Base-by-base conservation (phyloP, 2,113 vertebrate species). In the Pelobates fuscus region DNA sequence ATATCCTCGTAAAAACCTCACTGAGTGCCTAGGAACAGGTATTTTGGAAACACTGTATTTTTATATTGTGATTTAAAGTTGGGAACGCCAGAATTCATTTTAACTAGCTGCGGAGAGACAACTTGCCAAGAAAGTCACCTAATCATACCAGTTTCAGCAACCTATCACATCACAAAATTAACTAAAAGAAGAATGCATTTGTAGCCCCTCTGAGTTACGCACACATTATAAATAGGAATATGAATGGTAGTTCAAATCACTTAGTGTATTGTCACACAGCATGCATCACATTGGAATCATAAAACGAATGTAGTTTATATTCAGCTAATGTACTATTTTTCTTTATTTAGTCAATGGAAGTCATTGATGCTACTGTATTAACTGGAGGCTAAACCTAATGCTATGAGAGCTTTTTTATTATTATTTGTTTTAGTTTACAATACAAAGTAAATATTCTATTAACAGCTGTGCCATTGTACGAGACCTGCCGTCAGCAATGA, bases 141-240 rank as follows among this genome's bases (percentile, higher is more conserved):
- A 77, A 77, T 77, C 73, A 77, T 68, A 77, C 73, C 73, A 77
- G 46, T 64, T 76, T 67, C 72, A 76, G 64, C 63, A 67, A 77
- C 73, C 73, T 77, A 77, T 77, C 73, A 77, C 73, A 77, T 77
- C 73, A 61, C 73, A 77, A 77, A 77, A 77, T 77, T 61, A 77
- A 68, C 73, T 77, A 49, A 68, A 68, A 68, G 63, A 29, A 75
- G 43, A 77, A 46, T 21, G 20, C 32, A 68, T 46, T 68, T 77
- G 64, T 68, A 52, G 65, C 63, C 55, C 73, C 64, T 32, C 29
- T 68, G 73, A 64, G 65, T 68, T 68, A 27, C 21, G 24, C 57
- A 52, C 46, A 46, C 15, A 32, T 68, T 68, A 29, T 43, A 67
- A 60, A 67, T 59, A 55, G 64, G 66, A 55, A 57, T 32, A 18